phyloP scores from a whole-genome alignment of 2,113 vertebrate species.

The Cranoglanis bouderius region DNA sequence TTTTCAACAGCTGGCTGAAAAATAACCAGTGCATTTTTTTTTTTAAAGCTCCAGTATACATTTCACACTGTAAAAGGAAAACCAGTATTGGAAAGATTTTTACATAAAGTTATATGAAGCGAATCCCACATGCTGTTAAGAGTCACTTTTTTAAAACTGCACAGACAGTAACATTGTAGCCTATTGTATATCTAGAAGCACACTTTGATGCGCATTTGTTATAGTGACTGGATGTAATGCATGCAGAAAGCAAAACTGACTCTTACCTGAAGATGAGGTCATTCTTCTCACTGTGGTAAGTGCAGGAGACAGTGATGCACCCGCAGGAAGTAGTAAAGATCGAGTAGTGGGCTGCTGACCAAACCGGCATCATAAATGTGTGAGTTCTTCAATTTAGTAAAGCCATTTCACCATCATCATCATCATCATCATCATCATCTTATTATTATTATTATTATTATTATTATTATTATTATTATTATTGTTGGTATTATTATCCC shows the following conservation, averaged over 20 bases:
- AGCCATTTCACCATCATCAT: background rate
- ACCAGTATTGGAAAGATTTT: background rate
- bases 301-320: slow-evolving; percentile 49
- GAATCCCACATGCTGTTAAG: background rate
- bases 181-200: background rate
- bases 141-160: background rate
- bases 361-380: background rate
- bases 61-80: background rate
- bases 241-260: background rate
- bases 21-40: background rate
- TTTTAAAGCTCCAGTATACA: background rate
- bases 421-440: background rate
- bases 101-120: background rate
- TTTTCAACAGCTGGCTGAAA: background rate
- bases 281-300: slow-evolving; percentile 52
- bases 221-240: background rate
- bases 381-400: background rate
- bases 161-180: background rate
- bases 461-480: too few relatives aligned
- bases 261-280: slow-evolving; percentile 54
- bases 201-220: background rate
- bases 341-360: slow-evolving; percentile 41
- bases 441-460: background rate
- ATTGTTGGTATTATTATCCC: too few relatives aligned
- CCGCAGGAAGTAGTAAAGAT: slow-evolving; percentile 54